These are phyloP conservation scores for Brassicogethes aeneus DNA, from an alignment of 2,888 invertebrate species.

Conservation along the genomic window DNA sequence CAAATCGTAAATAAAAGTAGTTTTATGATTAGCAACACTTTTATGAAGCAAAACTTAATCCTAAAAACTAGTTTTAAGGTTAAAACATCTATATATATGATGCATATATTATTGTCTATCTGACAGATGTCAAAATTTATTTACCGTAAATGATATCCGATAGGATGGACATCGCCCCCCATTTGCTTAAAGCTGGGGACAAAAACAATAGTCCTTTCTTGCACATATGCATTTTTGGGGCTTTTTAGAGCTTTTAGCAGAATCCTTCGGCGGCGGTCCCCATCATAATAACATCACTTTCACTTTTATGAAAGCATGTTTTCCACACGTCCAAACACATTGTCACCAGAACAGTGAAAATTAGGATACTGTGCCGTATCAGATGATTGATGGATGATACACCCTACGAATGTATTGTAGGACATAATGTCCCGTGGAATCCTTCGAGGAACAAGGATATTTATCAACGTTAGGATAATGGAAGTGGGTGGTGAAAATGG, in stretches of 20 bases:
- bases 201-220: background rate
- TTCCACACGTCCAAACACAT: background rate
- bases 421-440: background rate
- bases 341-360: background rate
- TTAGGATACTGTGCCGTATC: background rate
- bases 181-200: background rate
- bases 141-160: too few species aligned
- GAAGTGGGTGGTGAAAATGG: background rate
- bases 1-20: too few species aligned
- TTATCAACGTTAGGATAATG: background rate
- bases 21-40: too few species aligned
- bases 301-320: background rate
- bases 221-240: conserved; percentile 1
- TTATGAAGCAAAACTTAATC: too few species aligned
- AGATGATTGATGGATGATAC: background rate
- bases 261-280: background rate
- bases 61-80: too few species aligned
- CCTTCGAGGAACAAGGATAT: background rate
- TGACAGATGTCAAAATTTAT: too few species aligned
- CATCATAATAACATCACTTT: background rate
- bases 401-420: background rate
- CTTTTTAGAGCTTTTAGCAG: background rate
- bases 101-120: too few species aligned
- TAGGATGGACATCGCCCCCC: background rate
- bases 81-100: too few species aligned